Evolutionary conservation across 2,113 vertebrate species (phyloP).

Genomic region (Eretmochelys imbricata): DNA sequence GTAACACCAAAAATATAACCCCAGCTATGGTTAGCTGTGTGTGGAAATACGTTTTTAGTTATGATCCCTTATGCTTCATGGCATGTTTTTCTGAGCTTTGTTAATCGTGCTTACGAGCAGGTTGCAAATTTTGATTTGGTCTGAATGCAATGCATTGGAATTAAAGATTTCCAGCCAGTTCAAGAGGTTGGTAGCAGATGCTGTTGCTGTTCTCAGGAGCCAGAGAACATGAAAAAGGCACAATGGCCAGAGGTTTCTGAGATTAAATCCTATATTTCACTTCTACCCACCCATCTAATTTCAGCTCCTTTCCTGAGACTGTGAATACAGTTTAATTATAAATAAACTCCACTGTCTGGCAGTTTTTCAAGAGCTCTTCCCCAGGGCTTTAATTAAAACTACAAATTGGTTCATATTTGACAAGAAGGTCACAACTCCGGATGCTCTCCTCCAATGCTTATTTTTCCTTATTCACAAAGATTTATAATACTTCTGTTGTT

Average conservation of each 20-base stretch:
- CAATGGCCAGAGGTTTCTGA: constrained; percentile 23
- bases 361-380: neutral
- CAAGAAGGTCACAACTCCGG: neutral
- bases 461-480: neutral
- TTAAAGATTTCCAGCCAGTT: neutral
- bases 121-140: neutral
- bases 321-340: constrained; percentile 12
- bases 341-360: neutral
- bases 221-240: neutral
- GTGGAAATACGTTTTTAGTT: neutral
- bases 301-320: constrained; percentile 8
- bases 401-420: neutral
- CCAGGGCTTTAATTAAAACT: neutral
- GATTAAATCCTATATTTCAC: constrained; percentile 30
- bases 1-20: neutral
- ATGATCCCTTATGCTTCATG: neutral
- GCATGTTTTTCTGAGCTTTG: neutral
- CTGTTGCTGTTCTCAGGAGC: neutral
- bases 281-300: neutral
- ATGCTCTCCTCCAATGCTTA: neutral
- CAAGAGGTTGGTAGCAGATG: neutral
- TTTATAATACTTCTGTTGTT: neutral
- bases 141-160: neutral
- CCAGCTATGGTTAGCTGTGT: neutral
- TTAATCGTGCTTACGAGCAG: neutral